Evolutionary conservation across 2,797 vertebrate genomes (phyloP).

Genomic region (Manis crassicaudata): DNA sequence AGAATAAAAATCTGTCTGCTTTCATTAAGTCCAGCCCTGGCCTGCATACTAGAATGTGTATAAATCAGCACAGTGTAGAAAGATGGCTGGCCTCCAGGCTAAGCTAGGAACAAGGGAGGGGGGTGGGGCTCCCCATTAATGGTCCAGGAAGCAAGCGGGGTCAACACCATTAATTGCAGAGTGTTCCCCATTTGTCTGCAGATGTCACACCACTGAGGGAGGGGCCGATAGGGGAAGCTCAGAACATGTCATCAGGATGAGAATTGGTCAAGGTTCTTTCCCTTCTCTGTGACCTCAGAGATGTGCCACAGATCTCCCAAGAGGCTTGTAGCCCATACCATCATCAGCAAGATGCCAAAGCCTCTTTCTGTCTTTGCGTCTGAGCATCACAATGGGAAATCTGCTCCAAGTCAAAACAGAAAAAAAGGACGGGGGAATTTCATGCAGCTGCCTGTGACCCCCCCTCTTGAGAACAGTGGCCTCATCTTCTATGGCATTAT

Average conservation of each 20-base stretch:
- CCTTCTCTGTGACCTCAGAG: not conserved
- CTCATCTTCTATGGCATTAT: constrained; percentile 23
- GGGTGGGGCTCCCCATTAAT: not conserved
- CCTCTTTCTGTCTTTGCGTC: not conserved
- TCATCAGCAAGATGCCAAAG: not conserved
- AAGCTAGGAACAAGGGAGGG: not conserved
- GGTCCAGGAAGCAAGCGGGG: not conserved
- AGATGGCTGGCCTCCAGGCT: not conserved
- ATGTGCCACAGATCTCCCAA: not conserved
- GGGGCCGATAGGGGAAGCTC: not conserved
- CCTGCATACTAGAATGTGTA: not conserved
- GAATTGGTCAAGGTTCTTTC: not conserved
- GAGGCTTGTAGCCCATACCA: not conserved
- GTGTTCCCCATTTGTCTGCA: not conserved
- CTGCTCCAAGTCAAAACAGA: constrained; percentile 8
- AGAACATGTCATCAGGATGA: not conserved
- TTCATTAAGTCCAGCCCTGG: not conserved
- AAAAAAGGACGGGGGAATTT: constrained; percentile 59
- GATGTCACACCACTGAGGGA: not conserved
- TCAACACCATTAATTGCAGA: not conserved
- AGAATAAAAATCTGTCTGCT: constrained; percentile 30
- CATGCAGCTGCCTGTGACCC: constrained; percentile 42
- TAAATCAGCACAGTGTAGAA: not conserved
- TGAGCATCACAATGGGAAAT: not conserved
- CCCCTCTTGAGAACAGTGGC: constrained; percentile 30